Evolutionary conservation across 2,797 vertebrate species (phyloP), one percentile per base, ranked within the genome.

Genomic region (Syndactyla subalaris): DNA sequence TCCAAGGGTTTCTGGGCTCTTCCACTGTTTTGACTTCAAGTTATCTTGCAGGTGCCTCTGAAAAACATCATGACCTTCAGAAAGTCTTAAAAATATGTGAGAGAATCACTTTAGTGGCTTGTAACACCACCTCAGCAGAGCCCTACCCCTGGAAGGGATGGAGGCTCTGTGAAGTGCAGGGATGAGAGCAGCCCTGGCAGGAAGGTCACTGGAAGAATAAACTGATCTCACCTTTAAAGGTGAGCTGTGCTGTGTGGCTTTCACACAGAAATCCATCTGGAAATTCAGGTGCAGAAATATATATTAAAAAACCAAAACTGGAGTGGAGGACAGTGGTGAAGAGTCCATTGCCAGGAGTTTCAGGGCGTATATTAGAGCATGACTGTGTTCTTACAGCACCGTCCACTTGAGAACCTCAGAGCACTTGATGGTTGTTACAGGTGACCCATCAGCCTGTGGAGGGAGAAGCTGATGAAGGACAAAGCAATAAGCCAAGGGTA

Each of bases 391-490:
- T 39, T 48, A 22, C 1, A 0, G 10, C 7, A 22, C 57, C 14
- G 82, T 70, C 57, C 41, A 9, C 46, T 4, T 55, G 41, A 63
- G 39, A 73, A 45, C 30, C 39, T 45, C 32, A 7, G 66, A 78
- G 30, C 3, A 2, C 18, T 19, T 29, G 34, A 11, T 15, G 19
- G 16, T 21, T 7, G 0, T 17, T 32, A 11, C 2, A 19, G 46
- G 13, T 43, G 66, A 43, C 15, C 9, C 12, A 0, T 5, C 14
- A 7, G 34, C 46, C 9, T 26, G 15, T 2, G 26, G 36, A 54
- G 36, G 34, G 9, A 61, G 39, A 65, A n/a, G 14, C 2, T 78
- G 57, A 9, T 23, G 46, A 32, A 49, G 52, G 71, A 61, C 8
- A 34, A 14, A 49, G 57, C 32, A 65, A 9, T 23, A 45, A 65